Evolutionary conservation across 2,888 invertebrate species (phyloP).

Genomic region (Noctua pronuba): DNA sequence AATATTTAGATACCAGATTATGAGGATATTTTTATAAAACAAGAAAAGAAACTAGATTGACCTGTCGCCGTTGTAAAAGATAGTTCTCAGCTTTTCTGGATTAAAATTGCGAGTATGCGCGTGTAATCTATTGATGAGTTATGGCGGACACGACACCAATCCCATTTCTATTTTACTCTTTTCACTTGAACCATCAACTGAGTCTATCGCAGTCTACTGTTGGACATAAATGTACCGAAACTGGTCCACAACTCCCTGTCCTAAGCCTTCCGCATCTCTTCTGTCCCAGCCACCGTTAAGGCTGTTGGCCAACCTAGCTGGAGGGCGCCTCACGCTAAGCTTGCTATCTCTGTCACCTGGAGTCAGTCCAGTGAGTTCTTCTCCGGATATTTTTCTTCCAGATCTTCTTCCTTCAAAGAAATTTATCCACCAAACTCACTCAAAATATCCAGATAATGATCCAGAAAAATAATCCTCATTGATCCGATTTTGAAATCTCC

Average conservation of each 20-base stretch:
- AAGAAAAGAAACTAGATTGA: not conserved
- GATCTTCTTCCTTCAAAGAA: not conserved
- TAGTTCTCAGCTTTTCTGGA: not conserved
- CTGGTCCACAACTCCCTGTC: not conserved
- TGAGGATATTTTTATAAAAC: not conserved
- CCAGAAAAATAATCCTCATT: not conserved
- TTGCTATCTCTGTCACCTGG: not conserved
- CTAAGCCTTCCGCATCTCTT: not conserved
- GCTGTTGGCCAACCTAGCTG: not conserved
- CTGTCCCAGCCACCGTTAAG: not conserved
- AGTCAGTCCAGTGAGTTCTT: not conserved
- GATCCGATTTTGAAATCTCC: not conserved
- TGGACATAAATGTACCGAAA: not conserved
- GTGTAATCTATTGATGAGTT: not conserved
- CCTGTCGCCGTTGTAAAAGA: not conserved
- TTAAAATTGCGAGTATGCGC: not conserved
- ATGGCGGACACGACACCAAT: not conserved
- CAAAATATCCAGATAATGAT: not conserved
- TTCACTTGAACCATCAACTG: too few relatives aligned
- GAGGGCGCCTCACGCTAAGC: not conserved
- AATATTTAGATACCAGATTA: slow-evolving; percentile 21
- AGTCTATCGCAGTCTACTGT: not conserved
- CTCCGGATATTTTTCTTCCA: not conserved
- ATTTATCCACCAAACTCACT: not conserved
- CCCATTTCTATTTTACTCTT: not conserved